These are phyloP conservation scores for Pelvicachromis taeniatus DNA, from an alignment of 2,113 vertebrate species.

Conservation along the genomic window DNA sequence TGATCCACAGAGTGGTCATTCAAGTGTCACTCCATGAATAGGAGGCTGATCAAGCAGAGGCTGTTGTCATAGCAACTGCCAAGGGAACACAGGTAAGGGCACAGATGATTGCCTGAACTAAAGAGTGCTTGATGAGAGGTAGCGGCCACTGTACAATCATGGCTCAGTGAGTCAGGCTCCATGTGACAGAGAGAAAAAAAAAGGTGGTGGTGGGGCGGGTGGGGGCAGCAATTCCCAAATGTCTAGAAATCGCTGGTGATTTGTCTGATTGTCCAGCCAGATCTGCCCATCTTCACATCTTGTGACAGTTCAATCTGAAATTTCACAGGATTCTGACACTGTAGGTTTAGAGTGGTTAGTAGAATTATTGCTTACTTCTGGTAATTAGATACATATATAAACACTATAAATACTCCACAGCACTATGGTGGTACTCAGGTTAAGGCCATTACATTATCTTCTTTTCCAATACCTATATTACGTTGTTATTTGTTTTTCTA, in stretches of 20 bases:
- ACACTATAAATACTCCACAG: neutral
- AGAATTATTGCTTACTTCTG: neutral
- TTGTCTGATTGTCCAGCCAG: conserved; percentile 19
- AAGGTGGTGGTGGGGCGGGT: neutral
- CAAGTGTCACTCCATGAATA: conserved; percentile 71
- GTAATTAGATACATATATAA: neutral
- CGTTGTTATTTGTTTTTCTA: neutral
- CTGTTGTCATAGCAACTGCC: conserved; percentile 72
- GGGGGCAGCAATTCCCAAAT: conserved; percentile 26
- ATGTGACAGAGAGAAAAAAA: conserved; percentile 1
- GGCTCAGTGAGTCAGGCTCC: conserved; percentile 22
- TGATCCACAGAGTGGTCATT: conserved; percentile 70
- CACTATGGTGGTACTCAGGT: neutral
- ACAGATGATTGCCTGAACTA: conserved; percentile 71
- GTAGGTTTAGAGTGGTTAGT: neutral
- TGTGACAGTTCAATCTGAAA: conserved; percentile 4
- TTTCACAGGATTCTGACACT: neutral
- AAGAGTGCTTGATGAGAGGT: conserved; percentile 69
- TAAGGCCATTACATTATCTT: neutral
- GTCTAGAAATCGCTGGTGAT: conserved; percentile 29
- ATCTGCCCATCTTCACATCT: conserved; percentile 3
- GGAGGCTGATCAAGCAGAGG: conserved; percentile 67
- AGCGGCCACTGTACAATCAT: conserved; percentile 60
- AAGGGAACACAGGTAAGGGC: conserved; percentile 67
- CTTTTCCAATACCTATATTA: neutral